These are phyloP conservation scores for Deroplatys truncata DNA, from an alignment of 2,888 invertebrate species.

Conservation along the genomic window DNA sequence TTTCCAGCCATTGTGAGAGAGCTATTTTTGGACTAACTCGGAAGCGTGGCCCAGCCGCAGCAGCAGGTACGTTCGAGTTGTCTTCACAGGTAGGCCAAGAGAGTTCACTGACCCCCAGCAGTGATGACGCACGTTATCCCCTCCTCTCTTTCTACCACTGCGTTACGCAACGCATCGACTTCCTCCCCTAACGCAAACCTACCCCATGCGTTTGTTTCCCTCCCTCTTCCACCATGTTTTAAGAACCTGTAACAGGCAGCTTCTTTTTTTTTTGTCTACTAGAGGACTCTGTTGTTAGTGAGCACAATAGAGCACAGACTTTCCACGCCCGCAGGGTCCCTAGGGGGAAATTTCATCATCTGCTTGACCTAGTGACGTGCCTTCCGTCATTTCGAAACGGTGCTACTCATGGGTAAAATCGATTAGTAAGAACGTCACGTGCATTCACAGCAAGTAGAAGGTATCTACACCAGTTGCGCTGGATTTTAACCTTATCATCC, in stretches of 20 bases:
- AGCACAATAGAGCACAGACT: background rate
- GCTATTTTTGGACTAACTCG: background rate
- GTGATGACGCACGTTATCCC: background rate
- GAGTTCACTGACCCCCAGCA: background rate
- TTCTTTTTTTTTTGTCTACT: background rate
- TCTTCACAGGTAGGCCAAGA: background rate
- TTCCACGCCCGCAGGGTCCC: background rate
- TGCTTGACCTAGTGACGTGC: background rate
- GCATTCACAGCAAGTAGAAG: no score
- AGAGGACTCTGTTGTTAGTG: background rate
- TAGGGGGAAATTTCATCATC: background rate
- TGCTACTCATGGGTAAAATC: background rate
- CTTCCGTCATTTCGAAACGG: background rate
- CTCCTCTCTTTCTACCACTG: background rate
- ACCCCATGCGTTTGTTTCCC: background rate
- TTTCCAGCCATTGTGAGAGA: background rate
- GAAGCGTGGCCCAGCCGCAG: background rate
- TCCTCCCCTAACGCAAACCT: background rate
- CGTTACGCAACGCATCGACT: background rate
- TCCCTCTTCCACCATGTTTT: background rate
- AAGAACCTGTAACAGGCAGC: background rate
- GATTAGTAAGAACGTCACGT: background rate
- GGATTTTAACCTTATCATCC: no score
- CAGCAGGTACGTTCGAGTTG: background rate
- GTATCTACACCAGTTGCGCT: no score